These are phyloP conservation scores for Pteropus alecto DNA, from an alignment of 2,113 vertebrate species.

Conservation along the genomic window DNA sequence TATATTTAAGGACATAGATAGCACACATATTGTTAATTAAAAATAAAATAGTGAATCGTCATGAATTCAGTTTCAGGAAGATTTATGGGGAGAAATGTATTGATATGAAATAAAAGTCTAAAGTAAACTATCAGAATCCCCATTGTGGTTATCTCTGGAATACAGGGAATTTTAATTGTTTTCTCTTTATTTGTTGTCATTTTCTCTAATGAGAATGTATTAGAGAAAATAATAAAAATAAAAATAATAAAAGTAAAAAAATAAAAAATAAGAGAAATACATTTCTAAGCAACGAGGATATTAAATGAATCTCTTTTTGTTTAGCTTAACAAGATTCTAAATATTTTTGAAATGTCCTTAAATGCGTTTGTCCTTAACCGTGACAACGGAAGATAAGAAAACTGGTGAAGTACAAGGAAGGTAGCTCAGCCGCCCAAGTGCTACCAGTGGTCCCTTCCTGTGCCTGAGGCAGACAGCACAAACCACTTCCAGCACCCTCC, in stretches of 20 bases:
- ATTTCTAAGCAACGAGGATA: not conserved
- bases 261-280: not conserved
- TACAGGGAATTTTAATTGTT: not conserved
- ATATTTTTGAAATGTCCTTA: not conserved
- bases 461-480: conserved; percentile 21
- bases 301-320: not conserved
- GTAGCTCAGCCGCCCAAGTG: not conserved
- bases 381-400: not conserved
- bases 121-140: not conserved
- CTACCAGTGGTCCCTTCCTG: not conserved
- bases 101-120: not conserved
- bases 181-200: not conserved
- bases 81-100: not conserved
- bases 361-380: not conserved
- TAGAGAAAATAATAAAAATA: no score
- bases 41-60: not conserved
- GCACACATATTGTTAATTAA: not conserved
- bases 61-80: not conserved
- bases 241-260: no score
- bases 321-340: not conserved
- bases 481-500: not conserved
- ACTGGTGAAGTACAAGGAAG: not conserved
- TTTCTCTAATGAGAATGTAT: not conserved
- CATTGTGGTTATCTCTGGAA: not conserved
- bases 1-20: not conserved